These are phyloP conservation scores for Smittia aterrima DNA, from an alignment of 2,888 invertebrate genomes.

Conservation along the genomic window DNA sequence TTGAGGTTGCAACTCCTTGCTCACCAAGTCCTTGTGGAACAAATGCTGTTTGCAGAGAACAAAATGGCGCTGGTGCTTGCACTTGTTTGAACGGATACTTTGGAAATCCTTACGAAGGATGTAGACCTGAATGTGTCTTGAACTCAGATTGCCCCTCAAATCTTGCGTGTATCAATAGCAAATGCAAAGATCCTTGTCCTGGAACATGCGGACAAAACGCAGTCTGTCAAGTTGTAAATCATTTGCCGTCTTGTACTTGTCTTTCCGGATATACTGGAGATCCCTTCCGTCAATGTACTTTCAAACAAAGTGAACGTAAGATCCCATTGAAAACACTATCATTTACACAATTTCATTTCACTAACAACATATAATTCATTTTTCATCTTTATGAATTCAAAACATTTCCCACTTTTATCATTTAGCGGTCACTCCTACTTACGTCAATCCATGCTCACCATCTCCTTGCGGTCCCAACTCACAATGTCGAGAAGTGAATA, in stretches of 20 bases:
- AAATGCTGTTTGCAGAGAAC: conserved; percentile 80
- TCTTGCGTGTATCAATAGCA: conserved; percentile 77
- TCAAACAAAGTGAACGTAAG: conserved; percentile 56
- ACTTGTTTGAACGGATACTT: conserved; percentile 76
- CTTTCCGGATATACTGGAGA: conserved; percentile 72
- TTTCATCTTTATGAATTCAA: conserved; percentile 45
- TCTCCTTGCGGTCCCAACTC: conserved; percentile 84
- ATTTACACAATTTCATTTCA: conserved; percentile 36
- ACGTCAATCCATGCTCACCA: conserved; percentile 72
- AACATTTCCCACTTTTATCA: conserved; percentile 56
- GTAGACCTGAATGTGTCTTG: conserved; percentile 82
- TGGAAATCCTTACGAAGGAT: conserved; percentile 82
- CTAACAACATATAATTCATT: conserved; percentile 44
- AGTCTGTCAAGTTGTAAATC: conserved; percentile 77
- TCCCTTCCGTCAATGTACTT: conserved; percentile 66
- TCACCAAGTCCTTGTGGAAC: conserved; percentile 82
- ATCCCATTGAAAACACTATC: conserved; percentile 51
- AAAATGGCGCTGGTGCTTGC: conserved; percentile 78
- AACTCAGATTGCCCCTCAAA: conserved; percentile 78
- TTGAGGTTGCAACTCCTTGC: conserved; percentile 63
- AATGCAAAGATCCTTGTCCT: conserved; percentile 79
- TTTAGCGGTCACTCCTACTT: conserved; percentile 50
- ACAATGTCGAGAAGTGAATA: conserved; percentile 65
- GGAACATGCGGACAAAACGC: conserved; percentile 82
- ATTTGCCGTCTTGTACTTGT: conserved; percentile 81